These are phyloP conservation scores for Aphidius colemani DNA, from an alignment of 2,888 invertebrate species.

Conservation along the genomic window DNA sequence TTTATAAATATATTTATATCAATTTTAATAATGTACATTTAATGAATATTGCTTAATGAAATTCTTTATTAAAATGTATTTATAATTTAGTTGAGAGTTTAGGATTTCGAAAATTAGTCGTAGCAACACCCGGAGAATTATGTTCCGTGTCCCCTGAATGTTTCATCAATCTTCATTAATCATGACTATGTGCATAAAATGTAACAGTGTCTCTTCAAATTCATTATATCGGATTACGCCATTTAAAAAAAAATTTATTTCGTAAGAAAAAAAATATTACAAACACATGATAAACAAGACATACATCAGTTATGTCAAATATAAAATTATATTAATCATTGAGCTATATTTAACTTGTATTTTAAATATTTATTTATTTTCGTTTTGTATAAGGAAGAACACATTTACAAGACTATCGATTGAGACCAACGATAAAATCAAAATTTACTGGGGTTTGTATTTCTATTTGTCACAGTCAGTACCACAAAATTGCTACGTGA, in stretches of 20 bases:
- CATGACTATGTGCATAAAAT: conserved; percentile 25
- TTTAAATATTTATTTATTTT: conserved; percentile 11
- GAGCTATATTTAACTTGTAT: neutral
- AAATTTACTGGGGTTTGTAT: conserved; percentile 23
- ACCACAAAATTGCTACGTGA: conserved; percentile 33
- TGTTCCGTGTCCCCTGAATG: conserved; percentile 14
- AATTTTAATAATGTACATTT: neutral
- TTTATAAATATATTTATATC: neutral
- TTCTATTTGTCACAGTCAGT: neutral
- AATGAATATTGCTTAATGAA: too few relatives aligned
- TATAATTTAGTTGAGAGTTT: too few relatives aligned
- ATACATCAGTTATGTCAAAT: conserved; percentile 9
- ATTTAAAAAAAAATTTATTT: conserved; percentile 10
- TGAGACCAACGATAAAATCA: conserved; percentile 36
- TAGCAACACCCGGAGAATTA: conserved; percentile 22
- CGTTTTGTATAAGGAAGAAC: conserved; percentile 31
- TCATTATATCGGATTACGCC: conserved; percentile 25
- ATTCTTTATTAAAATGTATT: too few relatives aligned
- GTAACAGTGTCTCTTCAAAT: neutral
- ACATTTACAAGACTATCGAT: conserved; percentile 33
- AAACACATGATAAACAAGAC: conserved; percentile 14
- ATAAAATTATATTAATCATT: neutral
- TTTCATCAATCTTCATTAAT: conserved; percentile 38
- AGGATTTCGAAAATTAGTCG: conserved; percentile 25
- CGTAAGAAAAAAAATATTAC: conserved; percentile 22